Evolutionary conservation across 2,888 invertebrate species (phyloP), one percentile per base, ranked within the genome.

Genomic region (Amaurobius ferox): DNA sequence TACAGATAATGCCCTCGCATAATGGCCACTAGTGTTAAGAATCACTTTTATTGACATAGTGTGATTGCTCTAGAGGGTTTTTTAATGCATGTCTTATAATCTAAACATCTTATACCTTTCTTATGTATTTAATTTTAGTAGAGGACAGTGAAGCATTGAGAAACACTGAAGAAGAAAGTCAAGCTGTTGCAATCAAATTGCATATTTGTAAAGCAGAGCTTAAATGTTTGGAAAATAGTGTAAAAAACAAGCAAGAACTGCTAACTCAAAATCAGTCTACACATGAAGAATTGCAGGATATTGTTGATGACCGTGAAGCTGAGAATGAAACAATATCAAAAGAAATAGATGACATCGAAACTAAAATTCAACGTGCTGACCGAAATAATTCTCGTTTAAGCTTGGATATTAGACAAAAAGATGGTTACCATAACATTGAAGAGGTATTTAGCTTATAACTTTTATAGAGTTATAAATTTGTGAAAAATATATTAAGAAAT

Each of bases 81-180:
- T n/a, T n/a, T n/a, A n/a, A n/a, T n/a, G n/a, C n/a, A n/a, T n/a
- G n/a, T n/a, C n/a, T n/a, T n/a, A n/a, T n/a, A n/a, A n/a, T n/a
- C n/a, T n/a, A n/a, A n/a, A n/a, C n/a, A n/a, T n/a, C n/a, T n/a
- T n/a, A n/a, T n/a, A n/a, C n/a, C n/a, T n/a, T n/a, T n/a, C n/a
- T n/a, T n/a, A n/a, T n/a, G n/a, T n/a, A n/a, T 30, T 28, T 67
- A 0, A 39, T 44, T 72, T 3, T 19, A 85, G 83, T 71, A 0
- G 72, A 85, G 66, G 83, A 85, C 3, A 72, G 55, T n/a, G 83
- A 77, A 40, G 3, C 13, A 2, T 19, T 85, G 1, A 76, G 32
- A 28, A 71, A n/a, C 3, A 26, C 66, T 1, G 83, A 85, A 55
- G 26, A 16, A 1, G 77, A 85, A 32, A 23, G 29, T 11, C 77